phyloP scores from a whole-genome alignment of 1,140 invertebrate species.

The Andricus grossulariae region DNA sequence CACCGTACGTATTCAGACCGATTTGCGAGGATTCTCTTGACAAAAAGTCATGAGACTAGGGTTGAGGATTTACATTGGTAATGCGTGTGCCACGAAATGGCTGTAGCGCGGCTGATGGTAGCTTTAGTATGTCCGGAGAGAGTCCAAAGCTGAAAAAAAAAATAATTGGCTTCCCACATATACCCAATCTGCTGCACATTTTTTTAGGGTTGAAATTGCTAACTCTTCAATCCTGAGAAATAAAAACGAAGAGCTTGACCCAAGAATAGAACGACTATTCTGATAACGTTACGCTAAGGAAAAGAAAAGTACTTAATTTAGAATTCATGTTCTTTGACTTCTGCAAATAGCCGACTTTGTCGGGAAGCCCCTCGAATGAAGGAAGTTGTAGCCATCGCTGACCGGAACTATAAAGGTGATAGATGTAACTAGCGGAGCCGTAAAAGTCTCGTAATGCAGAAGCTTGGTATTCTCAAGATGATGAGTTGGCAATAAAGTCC shows the following conservation, averaged over 20 bases:
- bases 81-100: slow-evolving; percentile 48
- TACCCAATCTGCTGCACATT: neutral
- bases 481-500: slow-evolving; percentile 6
- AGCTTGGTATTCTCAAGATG: slow-evolving; percentile 10
- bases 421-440: slow-evolving; percentile 10
- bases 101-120: neutral
- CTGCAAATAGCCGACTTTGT: slow-evolving; percentile 46
- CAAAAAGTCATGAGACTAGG: slow-evolving; percentile 59
- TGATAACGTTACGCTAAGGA: neutral
- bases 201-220: neutral
- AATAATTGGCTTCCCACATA: neutral
- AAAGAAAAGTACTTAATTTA: neutral
- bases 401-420: slow-evolving; percentile 28
- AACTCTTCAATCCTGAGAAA: neutral
- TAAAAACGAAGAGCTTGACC: neutral
- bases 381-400: slow-evolving; percentile 22
- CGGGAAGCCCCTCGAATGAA: slow-evolving; percentile 1
- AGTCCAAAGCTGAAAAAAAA: neutral
- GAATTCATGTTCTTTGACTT: slow-evolving; percentile 30
- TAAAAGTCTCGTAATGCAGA: slow-evolving; percentile 19
- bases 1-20: slow-evolving; percentile 63
- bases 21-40: slow-evolving; percentile 66
- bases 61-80: slow-evolving; percentile 65
- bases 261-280: neutral
- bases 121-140: neutral